These are phyloP conservation scores for Octodonta nipae DNA, from an alignment of 2,888 invertebrate species.

Conservation along the genomic window DNA sequence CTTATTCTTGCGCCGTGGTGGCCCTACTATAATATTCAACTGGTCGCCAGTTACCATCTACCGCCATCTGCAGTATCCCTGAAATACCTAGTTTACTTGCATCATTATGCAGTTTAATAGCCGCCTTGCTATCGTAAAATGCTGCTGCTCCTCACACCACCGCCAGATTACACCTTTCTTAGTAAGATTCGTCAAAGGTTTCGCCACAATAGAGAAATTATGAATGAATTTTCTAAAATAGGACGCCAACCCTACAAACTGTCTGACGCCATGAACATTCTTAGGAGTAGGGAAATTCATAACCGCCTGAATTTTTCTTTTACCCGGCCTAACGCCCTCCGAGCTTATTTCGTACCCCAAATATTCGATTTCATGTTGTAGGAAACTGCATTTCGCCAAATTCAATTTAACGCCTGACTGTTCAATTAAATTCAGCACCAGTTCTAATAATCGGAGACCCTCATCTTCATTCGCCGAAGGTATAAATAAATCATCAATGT, in stretches of 20 bases:
- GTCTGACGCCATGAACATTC: background rate
- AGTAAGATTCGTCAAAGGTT: background rate
- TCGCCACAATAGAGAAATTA: no score
- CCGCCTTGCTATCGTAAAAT: no score
- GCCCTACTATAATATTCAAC: background rate
- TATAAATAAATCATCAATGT: no score
- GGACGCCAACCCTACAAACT: background rate
- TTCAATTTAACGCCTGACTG: no score
- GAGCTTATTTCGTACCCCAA: background rate
- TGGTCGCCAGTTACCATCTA: background rate
- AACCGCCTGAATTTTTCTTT: no score
- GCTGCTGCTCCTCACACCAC: no score
- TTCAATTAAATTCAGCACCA: no score
- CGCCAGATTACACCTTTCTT: no score
- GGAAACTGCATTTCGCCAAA: no score
- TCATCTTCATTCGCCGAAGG: no score
- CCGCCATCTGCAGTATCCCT: background rate
- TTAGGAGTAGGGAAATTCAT: background rate
- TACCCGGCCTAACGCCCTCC: background rate
- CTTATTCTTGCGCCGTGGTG: background rate
- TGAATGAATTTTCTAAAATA: no score
- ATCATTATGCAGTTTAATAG: background rate
- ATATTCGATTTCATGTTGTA: background rate
- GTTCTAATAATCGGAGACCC: no score
- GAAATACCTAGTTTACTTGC: background rate